phyloP scores from a whole-genome alignment of 1,140 invertebrate genomes.

The Cephus cinctus region DNA sequence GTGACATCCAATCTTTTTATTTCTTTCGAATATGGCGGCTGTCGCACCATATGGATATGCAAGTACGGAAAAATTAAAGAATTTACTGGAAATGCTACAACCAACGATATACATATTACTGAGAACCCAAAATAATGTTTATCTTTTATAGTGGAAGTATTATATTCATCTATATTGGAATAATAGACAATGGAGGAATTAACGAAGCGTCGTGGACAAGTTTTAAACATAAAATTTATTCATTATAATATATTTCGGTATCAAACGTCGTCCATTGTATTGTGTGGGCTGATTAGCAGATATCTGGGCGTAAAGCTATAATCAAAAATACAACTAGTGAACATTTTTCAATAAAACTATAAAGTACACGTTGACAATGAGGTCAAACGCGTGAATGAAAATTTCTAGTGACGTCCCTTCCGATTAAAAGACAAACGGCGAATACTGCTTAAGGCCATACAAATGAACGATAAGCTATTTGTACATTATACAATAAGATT shows the following conservation, averaged over 20 bases:
- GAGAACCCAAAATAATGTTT: no score
- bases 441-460: no score
- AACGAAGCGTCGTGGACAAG: neutral
- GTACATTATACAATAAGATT: neutral
- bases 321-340: neutral
- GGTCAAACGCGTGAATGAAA: neutral
- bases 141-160: no score
- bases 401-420: neutral
- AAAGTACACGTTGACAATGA: neutral
- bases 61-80: no score
- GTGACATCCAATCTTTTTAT: no score
- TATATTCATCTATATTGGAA: no score
- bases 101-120: no score
- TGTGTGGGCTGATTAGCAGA: neutral
- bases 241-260: neutral
- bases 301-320: neutral
- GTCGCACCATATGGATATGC: no score
- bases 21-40: no score
- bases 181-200: no score
- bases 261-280: neutral
- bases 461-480: neutral
- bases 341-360: neutral
- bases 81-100: no score
- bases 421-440: no score
- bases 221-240: neutral